phyloP scores from a whole-genome alignment of 1,140 invertebrate genomes.

The Fopius arisanus region DNA sequence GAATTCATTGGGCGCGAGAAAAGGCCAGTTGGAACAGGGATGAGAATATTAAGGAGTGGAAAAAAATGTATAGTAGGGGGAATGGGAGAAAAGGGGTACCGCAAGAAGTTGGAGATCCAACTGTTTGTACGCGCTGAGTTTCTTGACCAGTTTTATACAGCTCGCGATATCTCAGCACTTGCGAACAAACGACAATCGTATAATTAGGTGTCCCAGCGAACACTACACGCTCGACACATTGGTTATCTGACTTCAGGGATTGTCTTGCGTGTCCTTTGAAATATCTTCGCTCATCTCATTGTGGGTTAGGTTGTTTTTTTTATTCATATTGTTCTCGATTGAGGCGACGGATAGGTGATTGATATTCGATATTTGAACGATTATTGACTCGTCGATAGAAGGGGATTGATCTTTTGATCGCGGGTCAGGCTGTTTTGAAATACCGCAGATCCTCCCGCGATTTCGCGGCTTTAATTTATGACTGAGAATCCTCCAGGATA shows the following conservation, averaged over 20 bases:
- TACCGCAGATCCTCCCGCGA: too few species aligned
- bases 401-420: too few species aligned
- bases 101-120: constrained; percentile 41
- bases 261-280: constrained; percentile 12
- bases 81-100: constrained; percentile 22
- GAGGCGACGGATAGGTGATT: neutral
- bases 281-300: constrained; percentile 7
- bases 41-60: neutral
- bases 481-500: too few species aligned
- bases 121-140: constrained; percentile 37
- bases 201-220: constrained; percentile 59
- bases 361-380: neutral
- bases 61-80: constrained; percentile 18
- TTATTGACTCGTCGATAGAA: too few species aligned
- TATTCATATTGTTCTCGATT: too few species aligned
- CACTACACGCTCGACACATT: constrained; percentile 52
- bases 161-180: constrained; percentile 44
- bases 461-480: too few species aligned
- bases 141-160: constrained; percentile 28
- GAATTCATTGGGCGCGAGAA: constrained; percentile 24
- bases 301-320: neutral
- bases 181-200: constrained; percentile 60
- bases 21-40: neutral
- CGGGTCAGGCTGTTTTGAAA: too few species aligned
- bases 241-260: constrained; percentile 23